Evolutionary conservation across 2,888 invertebrate species (phyloP).

Genomic region (Aromia moschata): DNA sequence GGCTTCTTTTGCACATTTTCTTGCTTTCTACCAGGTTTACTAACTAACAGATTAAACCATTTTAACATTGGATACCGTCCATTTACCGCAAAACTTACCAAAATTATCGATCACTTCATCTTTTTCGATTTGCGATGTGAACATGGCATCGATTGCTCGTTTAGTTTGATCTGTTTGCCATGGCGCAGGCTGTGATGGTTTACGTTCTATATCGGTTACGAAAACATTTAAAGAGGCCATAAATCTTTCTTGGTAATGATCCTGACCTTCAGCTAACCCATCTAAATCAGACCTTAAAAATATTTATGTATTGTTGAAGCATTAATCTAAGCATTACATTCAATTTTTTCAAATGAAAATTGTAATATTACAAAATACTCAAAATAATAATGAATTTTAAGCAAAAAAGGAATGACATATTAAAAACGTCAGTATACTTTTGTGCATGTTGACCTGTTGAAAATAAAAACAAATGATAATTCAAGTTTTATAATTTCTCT

Average conservation of each 20-base stretch:
- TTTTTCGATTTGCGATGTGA: slow-evolving; percentile 81
- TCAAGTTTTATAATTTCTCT: no score
- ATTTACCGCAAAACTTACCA: slow-evolving; percentile 67
- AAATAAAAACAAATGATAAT: no score
- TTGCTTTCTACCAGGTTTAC: slow-evolving; percentile 58
- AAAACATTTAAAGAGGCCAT: slow-evolving; percentile 75
- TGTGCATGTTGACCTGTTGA: no score
- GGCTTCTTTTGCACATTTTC: slow-evolving; percentile 53
- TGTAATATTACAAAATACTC: no score
- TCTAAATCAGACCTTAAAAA: slow-evolving; percentile 76
- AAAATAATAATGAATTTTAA: no score
- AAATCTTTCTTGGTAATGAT: slow-evolving; percentile 76
- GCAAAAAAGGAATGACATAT: no score
- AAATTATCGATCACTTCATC: slow-evolving; percentile 87
- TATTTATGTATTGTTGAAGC: no score
- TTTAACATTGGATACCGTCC: no score
- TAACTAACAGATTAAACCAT: slow-evolving; percentile 56
- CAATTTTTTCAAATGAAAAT: background rate
- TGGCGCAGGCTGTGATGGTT: slow-evolving; percentile 74
- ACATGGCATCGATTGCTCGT: slow-evolving; percentile 70
- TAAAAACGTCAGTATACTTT: no score
- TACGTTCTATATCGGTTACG: slow-evolving; percentile 75
- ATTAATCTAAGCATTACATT: background rate
- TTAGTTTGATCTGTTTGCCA: slow-evolving; percentile 78
- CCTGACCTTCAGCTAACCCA: slow-evolving; percentile 74